Evolutionary conservation across 2,113 vertebrate species (phyloP), one percentile per base, ranked within the genome.

Genomic region (Rutilus rutilus): DNA sequence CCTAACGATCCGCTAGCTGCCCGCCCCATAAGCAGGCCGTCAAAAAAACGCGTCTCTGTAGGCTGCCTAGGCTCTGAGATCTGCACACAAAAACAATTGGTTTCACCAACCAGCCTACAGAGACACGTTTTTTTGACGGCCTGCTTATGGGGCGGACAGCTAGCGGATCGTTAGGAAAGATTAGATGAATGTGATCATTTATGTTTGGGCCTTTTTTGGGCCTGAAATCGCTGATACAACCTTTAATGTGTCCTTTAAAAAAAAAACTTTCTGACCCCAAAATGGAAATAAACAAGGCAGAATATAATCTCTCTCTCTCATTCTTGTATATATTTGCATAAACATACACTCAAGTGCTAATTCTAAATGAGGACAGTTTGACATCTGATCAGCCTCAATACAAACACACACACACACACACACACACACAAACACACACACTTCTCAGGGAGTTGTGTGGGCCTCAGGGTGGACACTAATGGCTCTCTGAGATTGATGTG

Each of bases 401-500:
- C 73, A 39, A 69, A 39, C 65, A 83, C 50, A 36, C 47, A 14
- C 36, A 30, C 6, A 52, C 39, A 25, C 78, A 39, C 71, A 39
- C 81, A n/a, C n/a, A n/a, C n/a, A 39, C 65, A 83, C 50, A 36
- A 30, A 14, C 36, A 30, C 6, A 52, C 65, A 14, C 36, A 50
- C 11, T 82, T 67, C 2, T 82, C 39, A 79, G 75, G 80, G 75
- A 86, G 60, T 88, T 69, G 47, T 69, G 36, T 67, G 78, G 67
- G 25, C 81, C 88, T 85, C 33, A 45, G 85, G 82, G 25, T 60
- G 75, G 74, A 75, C 82, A 77, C 77, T 60, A 84, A 71, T 85
- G 78, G 76, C 78, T 82, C 23, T 71, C 50, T 64, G 33, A 87
- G 88, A 86, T 86, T 52, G 69, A 86, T 89, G 69, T 81, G 71